Evolutionary conservation across 2,113 vertebrate genomes (phyloP), one percentile per base, ranked within the genome.

Genomic region (Spermophilus dauricus): DNA sequence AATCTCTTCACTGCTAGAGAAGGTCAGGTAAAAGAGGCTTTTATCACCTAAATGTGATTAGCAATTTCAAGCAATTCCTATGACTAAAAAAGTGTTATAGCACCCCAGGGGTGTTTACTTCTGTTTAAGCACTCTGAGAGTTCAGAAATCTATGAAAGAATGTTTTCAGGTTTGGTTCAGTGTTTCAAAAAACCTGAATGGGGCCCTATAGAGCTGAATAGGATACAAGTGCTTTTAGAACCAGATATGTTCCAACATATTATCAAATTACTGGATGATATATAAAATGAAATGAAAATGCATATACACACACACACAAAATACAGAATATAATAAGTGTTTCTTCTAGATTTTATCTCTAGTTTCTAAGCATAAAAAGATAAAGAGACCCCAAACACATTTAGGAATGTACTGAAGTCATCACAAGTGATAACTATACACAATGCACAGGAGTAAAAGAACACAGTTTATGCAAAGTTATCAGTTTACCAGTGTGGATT

Each of bases 61-160:
- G 89, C 94, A 92, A 34, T 87, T 82, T 90, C 65, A 97, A 94
- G 20, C 70, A 56, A 89, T 32, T 84, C 96, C 84, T 70, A 37
- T 20, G 37, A 83, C n/a, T 24, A 92, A 83, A 77, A 45, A 26
- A 34, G 28, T 58, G 9, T 20, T 84, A 63, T 7, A 26, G 28
- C 75, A 20, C 11, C 39, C 56, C 76, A 94, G 56, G 86, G n/a
- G 20, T 83, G 65, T 75, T 83, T 92, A 73, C 32, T 89, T 93
- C 82, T 63, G 63, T 92, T 86, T 84, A 42, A 81, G 18, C 51
- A 83, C 13, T 72, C 34, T 78, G 34, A 78, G 51, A 85, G 58
- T 93, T 94, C 58, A 78, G 75, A 95, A 89, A 77, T 13, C 24
- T 51, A 76, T 39, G 30, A 73, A 48, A 8, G 30, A 92, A 34